Evolutionary conservation across 2,888 invertebrate species (phyloP).

Genomic region (Cordilura impudica): DNA sequence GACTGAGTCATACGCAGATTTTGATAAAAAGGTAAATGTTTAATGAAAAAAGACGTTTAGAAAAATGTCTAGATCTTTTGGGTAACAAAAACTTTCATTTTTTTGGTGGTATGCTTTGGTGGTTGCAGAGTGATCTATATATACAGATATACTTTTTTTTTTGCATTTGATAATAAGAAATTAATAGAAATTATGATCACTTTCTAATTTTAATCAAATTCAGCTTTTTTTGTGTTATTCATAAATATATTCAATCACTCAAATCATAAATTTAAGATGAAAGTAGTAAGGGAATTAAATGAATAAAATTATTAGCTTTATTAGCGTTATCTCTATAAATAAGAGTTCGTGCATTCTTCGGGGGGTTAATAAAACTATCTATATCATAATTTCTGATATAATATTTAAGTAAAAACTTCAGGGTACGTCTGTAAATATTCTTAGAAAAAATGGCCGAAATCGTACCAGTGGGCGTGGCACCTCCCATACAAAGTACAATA

Average conservation of each 20-base stretch:
- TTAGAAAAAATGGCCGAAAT: no score
- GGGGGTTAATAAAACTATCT: no score
- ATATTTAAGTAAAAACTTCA: no score
- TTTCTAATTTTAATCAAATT: not conserved
- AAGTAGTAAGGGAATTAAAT: not conserved
- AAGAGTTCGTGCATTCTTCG: no score
- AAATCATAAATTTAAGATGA: not conserved
- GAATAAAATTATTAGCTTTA: no score
- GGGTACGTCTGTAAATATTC: no score
- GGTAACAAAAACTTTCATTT: slow-evolving; percentile 17
- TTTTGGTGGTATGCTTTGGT: not conserved
- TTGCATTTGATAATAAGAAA: not conserved
- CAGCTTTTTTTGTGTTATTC: not conserved
- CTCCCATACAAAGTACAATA: no score
- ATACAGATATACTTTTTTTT: not conserved
- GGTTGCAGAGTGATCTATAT: not conserved
- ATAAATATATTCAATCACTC: not conserved
- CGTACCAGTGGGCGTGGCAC: no score
- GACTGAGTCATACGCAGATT: slow-evolving; percentile 8
- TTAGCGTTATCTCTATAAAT: no score
- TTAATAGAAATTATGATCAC: not conserved
- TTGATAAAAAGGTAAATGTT: not conserved
- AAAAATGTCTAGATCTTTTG: not conserved
- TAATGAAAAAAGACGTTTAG: not conserved
- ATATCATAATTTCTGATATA: no score